These are phyloP conservation scores for Heterochromis multidens DNA, from an alignment of 2,113 vertebrate species.

Conservation along the genomic window DNA sequence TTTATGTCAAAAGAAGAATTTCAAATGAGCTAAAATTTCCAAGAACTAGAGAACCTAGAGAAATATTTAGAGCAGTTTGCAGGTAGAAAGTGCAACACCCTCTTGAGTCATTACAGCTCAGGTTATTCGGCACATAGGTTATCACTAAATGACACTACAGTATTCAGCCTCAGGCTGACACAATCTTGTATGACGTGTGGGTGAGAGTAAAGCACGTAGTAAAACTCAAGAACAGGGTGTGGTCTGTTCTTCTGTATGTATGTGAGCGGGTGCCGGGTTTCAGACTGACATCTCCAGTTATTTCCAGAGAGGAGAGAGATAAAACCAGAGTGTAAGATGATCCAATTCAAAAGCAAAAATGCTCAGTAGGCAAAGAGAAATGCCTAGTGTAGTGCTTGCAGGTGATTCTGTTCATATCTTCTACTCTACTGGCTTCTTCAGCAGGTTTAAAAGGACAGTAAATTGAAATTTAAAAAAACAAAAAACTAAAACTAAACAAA, in stretches of 20 bases:
- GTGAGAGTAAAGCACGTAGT: neutral
- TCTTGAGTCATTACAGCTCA: neutral
- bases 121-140: neutral
- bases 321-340: neutral
- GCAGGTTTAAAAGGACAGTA: neutral
- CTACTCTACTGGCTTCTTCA: neutral
- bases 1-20: no score
- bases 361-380: neutral
- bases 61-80: neutral
- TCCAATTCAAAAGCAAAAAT: neutral
- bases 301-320: conserved; percentile 23
- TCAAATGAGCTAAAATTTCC: no score
- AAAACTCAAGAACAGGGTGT: neutral
- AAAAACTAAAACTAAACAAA: neutral
- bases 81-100: neutral
- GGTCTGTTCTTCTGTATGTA: neutral
- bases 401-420: neutral
- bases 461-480: neutral
- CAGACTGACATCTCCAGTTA: conserved; percentile 22
- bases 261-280: conserved; percentile 14
- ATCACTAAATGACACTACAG: neutral
- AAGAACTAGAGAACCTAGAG: no score
- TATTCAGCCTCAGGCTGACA: neutral
- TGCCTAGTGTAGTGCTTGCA: neutral
- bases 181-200: neutral